Conservation (phyloP, 2,888 invertebrate genomes). For the Scaptomyza flava region DNA sequence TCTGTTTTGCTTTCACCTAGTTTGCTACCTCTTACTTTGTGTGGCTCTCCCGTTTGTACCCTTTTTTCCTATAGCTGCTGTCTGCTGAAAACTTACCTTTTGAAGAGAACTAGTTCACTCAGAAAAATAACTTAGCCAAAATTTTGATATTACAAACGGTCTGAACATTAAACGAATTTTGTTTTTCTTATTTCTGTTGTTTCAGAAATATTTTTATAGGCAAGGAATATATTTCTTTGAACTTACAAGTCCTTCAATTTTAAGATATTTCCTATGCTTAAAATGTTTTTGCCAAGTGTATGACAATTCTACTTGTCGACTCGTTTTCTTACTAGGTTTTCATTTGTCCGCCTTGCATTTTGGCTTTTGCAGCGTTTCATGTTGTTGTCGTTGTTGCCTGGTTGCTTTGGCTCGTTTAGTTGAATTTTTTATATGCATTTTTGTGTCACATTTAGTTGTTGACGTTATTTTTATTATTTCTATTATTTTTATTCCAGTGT, state of each 20-base stretch:
- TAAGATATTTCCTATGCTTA: too few relatives aligned
- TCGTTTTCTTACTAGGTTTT: slow-evolving; percentile 34
- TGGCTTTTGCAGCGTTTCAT: slow-evolving; percentile 15
- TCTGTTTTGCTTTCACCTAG: slow-evolving; percentile 63
- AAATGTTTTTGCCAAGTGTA: not conserved
- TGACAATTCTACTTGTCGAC: slow-evolving; percentile 14
- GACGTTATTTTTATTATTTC: slow-evolving; percentile 63
- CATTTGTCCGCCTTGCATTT: slow-evolving; percentile 46
- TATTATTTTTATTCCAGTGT: slow-evolving; percentile 72
- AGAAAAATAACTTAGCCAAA: not conserved
- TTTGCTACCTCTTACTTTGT: slow-evolving; percentile 37
- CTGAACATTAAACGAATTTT: too few relatives aligned
- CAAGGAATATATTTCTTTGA: too few relatives aligned
- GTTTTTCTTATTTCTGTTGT: too few relatives aligned
- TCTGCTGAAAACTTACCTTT: slow-evolving; percentile 19
- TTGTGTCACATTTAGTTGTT: slow-evolving; percentile 68
- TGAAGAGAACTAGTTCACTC: not conserved
- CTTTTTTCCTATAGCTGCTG: slow-evolving; percentile 3
- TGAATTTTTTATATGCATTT: slow-evolving; percentile 65
- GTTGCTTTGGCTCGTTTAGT: slow-evolving; percentile 35
- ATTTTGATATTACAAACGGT: too few relatives aligned
- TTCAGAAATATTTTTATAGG: too few relatives aligned
- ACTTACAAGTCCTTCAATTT: too few relatives aligned
- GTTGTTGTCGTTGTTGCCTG: slow-evolving; percentile 8
- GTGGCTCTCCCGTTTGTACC: not conserved